Base-by-base conservation (phyloP, 2,888 invertebrate genomes). In the Sturmia bella region DNA sequence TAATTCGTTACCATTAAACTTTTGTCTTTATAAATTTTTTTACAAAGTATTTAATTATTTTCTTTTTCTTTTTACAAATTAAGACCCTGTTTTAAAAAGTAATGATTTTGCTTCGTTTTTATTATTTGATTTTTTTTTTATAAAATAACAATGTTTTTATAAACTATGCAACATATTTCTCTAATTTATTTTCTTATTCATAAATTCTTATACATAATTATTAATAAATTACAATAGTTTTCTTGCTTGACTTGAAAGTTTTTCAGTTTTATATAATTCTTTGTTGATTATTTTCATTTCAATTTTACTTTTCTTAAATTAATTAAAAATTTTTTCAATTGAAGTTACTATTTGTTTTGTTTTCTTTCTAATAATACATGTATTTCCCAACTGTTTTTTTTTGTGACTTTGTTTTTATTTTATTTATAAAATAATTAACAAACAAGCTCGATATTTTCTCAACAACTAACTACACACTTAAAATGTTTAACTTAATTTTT, bases 401-500 rank as follows among this genome's bases (percentile, higher is more conserved):
- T 32, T 7, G 1, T 3, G 9, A 43, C 21, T 72, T 41, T 19
- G 57, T 80, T 11, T 52, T 21, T 0, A 73, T 70, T 61, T 64
- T 76, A 70, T 82, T 73, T 72, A 82, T 72, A 73, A 78, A 83
- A 80, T 79, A 83, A 84, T 84, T 84, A 82, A 84, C 83, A 79
- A 83, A 82, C 83, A 79, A 79, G 70, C 83, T 81, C 82, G 82
- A 80, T 82, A 83, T 80, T 32, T 63, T 78, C 82, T 80, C 75
- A 82, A 78, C 83, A 77, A 63, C 72, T 78, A 83, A 68, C 82
- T 82, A 74, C 78, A 78, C 78, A 74, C 72, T 77, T 75, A 61
- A 48, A 63, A 54, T 64, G 37, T 57, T 41, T 37, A 72, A 73
- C 57, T 78, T 78, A 59, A 37, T 57, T 69, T 69, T 32, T 32